Base-by-base conservation (phyloP, 1,140 invertebrate species). In the Lysiphlebus fabarum region DNA sequence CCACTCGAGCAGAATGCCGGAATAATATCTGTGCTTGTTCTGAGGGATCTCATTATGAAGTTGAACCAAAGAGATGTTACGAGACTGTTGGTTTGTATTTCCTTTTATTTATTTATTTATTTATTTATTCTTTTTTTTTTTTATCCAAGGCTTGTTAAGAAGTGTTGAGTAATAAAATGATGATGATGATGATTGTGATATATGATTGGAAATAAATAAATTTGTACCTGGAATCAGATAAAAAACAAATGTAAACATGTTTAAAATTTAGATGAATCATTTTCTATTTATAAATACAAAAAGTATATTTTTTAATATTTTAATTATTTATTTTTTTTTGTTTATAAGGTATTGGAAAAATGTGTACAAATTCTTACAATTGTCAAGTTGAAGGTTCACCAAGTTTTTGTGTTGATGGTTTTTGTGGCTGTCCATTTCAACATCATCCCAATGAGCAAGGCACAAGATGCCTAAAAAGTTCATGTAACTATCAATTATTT, bases 1-100 rank as follows among this genome's bases (percentile, higher is more conserved):
- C 71, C 34, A 53, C 67, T 6, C 63, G 63, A 45, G 70, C 76
- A 51, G 68, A 73, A 65, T 78, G 76, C 60, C 59, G 67, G 56
- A 59, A 62, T 48, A 71, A 66, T 53, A 63, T 63, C 44, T 78
- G 76, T 58, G 62, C 65, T 53, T 78, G 76, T 54, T 70, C 67
- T 41, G 58, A 67, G 45, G 70, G 69, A 9, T 67, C 72, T 9
- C 69, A 64, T 44, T 75, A 72, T 56, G 60, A 53, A 36, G 63
- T 68, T 7, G 59, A 54, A 6, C 11, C 42, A 8, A 47, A 67
- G 42, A 68, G 65, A 42, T 78, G 76, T 65, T 73, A 75, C 66
- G 53, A 66, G 63, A 67, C 73, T 26, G 66, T 72, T 34, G 72
- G 76, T 78, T 60, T 68, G 61, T 53, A 40, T 43, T 42, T 11